phyloP scores from a whole-genome alignment of 2,113 vertebrate genomes.

The Phaetusa simplex region DNA sequence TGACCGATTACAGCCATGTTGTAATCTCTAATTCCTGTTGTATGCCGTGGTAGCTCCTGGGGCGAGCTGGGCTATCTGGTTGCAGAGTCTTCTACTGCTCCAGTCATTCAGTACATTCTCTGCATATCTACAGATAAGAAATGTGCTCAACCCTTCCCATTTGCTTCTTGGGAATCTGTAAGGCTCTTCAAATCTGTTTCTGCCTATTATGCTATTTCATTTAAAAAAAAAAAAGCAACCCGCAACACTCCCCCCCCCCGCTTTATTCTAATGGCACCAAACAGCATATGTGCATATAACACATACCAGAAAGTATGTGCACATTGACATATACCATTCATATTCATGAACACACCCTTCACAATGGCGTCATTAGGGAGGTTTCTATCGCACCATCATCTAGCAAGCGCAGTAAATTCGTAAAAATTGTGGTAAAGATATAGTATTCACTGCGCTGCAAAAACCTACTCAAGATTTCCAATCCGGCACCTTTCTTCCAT shows the following conservation, averaged over 20 bases:
- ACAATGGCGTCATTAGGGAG: background rate
- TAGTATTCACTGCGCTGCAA: background rate
- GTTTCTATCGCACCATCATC: background rate
- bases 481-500: background rate
- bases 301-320: background rate
- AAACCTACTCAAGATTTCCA: background rate
- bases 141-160: background rate
- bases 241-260: accelerated
- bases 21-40: background rate
- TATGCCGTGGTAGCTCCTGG: background rate
- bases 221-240: accelerated
- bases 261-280: background rate
- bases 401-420: background rate
- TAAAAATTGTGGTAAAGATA: background rate
- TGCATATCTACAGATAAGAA: background rate
- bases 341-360: background rate
- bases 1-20: background rate
- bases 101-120: background rate
- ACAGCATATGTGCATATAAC: background rate
- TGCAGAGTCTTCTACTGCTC: background rate
- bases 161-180: background rate
- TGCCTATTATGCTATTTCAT: background rate
- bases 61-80: background rate
- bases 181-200: background rate
- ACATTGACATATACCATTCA: background rate